Percentiles rank a stretch among this genome's conserved stretches.
phyloP scores from a whole-genome alignment of 1,140 invertebrate species.

The Sycophaga agraensis region DNA sequence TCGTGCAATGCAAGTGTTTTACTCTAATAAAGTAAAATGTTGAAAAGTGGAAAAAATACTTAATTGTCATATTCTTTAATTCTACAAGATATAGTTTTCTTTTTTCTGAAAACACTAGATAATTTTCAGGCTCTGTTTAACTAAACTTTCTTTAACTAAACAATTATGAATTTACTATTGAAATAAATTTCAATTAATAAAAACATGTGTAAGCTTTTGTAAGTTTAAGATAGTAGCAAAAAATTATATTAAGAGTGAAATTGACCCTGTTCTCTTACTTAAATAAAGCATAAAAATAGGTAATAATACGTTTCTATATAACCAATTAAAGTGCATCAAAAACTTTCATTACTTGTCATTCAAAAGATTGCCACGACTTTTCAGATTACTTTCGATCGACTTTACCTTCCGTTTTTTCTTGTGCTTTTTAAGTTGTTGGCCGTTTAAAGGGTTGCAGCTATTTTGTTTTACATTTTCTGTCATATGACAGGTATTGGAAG shows the following conservation, averaged over 20 bases:
- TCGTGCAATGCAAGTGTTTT: background rate
- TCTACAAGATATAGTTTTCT: too few species aligned
- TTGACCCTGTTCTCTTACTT: too few species aligned
- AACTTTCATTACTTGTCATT: background rate
- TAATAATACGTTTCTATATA: constrained; percentile 25
- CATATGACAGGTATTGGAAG: constrained; percentile 47
- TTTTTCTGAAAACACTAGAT: too few species aligned
- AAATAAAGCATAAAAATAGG: too few species aligned
- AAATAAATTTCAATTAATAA: too few species aligned
- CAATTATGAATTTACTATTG: too few species aligned
- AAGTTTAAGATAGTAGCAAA: too few species aligned
- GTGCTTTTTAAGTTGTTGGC: constrained; percentile 50
- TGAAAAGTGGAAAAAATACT: background rate
- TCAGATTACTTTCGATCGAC: constrained; percentile 31
- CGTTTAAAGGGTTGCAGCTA: constrained; percentile 45
- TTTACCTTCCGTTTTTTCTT: constrained; percentile 55
- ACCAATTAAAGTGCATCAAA: constrained; percentile 33
- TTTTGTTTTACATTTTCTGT: constrained; percentile 46
- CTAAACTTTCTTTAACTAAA: too few species aligned
- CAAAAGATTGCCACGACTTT: constrained; percentile 36
- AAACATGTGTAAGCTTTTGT: too few species aligned
- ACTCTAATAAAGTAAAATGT: background rate
- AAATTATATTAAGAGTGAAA: too few species aligned
- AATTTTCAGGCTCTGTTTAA: too few species aligned
- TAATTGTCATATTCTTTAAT: too few species aligned